Percentiles rank a stretch among this genome's conserved stretches.
These are phyloP conservation scores for Acronicta psi DNA, from an alignment of 2,888 invertebrate species.

Conservation along the genomic window DNA sequence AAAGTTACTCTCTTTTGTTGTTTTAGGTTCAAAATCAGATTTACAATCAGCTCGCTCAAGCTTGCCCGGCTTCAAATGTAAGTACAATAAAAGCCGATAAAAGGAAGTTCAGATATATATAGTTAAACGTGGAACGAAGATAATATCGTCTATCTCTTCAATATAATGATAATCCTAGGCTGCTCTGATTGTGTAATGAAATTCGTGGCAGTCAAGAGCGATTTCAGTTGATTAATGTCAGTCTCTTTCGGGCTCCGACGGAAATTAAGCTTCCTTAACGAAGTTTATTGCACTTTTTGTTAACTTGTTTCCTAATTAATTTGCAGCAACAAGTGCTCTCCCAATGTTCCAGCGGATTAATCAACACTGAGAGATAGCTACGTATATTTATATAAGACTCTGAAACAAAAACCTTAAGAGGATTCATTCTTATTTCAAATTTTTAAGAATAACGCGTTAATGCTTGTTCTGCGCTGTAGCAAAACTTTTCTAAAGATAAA, in stretches of 20 bases:
- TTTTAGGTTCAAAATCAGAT: constrained; percentile 49
- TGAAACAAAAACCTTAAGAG: constrained; percentile 42
- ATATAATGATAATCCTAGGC: constrained; percentile 69
- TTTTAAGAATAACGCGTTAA: constrained; percentile 59
- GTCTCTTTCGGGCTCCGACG: constrained; percentile 72
- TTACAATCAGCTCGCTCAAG: constrained; percentile 41
- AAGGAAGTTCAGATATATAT: constrained; percentile 26
- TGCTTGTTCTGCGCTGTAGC: constrained; percentile 55
- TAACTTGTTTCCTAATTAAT: constrained; percentile 84
- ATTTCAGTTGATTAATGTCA: constrained; percentile 81
- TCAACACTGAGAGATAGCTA: constrained; percentile 50
- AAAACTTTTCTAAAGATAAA: constrained; percentile 63
- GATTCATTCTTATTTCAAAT: constrained; percentile 48
- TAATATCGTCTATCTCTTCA: constrained; percentile 52
- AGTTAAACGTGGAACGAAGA: constrained; percentile 14
- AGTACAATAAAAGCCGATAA: constrained; percentile 35
- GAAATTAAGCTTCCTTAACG: constrained; percentile 83
- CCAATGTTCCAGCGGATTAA: constrained; percentile 60
- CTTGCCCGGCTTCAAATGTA: constrained; percentile 15
- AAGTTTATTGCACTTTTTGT: constrained; percentile 85
- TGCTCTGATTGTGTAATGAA: constrained; percentile 75
- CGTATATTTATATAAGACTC: constrained; percentile 41
- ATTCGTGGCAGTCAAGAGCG: constrained; percentile 71
- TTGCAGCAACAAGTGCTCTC: constrained; percentile 80
- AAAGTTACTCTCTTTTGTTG: constrained; percentile 38